Percentiles rank a stretch among this genome's conserved stretches.
These are phyloP conservation scores for Zosterops lateralis DNA, from an alignment of 2,113 vertebrate species.

Conservation along the genomic window DNA sequence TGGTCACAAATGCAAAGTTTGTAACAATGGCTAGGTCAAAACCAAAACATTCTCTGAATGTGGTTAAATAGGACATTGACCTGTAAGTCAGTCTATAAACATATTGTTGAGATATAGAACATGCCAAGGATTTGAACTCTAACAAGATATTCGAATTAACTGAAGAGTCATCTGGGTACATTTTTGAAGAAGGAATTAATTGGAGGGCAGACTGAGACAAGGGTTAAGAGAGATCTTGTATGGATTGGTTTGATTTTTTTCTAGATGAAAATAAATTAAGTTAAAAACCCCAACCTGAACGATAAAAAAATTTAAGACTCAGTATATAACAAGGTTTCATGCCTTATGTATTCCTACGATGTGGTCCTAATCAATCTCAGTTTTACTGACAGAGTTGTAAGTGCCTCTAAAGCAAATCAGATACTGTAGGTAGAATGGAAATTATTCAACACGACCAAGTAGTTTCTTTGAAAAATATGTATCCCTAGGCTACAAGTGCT, in stretches of 20 bases:
- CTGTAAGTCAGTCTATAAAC: neutral
- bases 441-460: slow-evolving; percentile 19
- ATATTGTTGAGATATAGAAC: neutral
- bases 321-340: neutral
- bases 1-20: neutral
- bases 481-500: neutral
- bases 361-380: slow-evolving; percentile 33
- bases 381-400: slow-evolving; percentile 38
- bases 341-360: neutral
- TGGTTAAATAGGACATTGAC: neutral
- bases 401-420: slow-evolving; percentile 43
- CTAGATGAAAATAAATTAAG: slow-evolving; percentile 34
- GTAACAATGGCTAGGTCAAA: neutral
- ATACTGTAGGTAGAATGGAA: slow-evolving; percentile 23
- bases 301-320: slow-evolving; percentile 3
- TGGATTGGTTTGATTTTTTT: slow-evolving; percentile 46
- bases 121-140: neutral
- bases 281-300: slow-evolving; percentile 2
- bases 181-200: neutral
- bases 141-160: slow-evolving; percentile 6
- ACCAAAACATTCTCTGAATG: neutral
- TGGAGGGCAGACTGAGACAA: neutral
- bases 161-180: neutral
- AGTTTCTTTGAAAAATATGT: slow-evolving; percentile 45
- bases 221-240: neutral